Evolutionary conservation across 1,140 invertebrate genomes (phyloP).

Genomic region (Eulimnadia texana): DNA sequence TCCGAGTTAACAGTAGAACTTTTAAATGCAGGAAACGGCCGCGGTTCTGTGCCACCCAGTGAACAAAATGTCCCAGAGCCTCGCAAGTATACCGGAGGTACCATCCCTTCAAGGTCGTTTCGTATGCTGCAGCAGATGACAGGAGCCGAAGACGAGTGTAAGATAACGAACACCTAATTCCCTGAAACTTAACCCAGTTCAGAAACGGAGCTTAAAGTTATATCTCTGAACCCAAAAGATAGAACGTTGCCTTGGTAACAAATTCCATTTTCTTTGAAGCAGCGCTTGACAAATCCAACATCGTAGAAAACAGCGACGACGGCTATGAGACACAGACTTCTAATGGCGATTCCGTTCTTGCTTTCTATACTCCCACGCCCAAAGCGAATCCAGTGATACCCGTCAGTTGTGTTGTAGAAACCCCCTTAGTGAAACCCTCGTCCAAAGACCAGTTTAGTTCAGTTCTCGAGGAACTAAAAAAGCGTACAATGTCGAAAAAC

Average conservation of each 20-base stretch:
- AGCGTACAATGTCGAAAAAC: not conserved
- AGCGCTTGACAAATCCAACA: not conserved
- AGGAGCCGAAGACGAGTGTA: conserved; percentile 27
- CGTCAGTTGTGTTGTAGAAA: no score
- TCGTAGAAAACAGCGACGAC: not conserved
- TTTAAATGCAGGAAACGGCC: not conserved
- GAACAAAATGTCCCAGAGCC: conserved; percentile 48
- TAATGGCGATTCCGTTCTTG: not conserved
- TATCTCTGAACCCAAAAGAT: not conserved
- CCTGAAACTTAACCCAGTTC: no score
- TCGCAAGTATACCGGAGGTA: conserved; percentile 62
- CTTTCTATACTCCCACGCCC: no score
- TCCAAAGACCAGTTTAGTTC: not conserved
- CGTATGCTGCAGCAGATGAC: conserved; percentile 71
- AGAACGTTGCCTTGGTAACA: not conserved
- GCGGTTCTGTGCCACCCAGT: conserved; percentile 42
- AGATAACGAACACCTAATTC: no score
- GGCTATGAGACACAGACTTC: not conserved
- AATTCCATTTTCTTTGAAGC: not conserved
- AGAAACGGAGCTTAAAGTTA: no score
- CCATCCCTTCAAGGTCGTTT: conserved; percentile 73
- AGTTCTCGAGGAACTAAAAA: not conserved
- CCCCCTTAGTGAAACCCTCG: not conserved
- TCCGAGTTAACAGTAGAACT: not conserved
- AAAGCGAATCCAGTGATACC: not conserved